These are phyloP conservation scores for Argyresthia albistria DNA, from an alignment of 2,888 invertebrate species.

Conservation along the genomic window DNA sequence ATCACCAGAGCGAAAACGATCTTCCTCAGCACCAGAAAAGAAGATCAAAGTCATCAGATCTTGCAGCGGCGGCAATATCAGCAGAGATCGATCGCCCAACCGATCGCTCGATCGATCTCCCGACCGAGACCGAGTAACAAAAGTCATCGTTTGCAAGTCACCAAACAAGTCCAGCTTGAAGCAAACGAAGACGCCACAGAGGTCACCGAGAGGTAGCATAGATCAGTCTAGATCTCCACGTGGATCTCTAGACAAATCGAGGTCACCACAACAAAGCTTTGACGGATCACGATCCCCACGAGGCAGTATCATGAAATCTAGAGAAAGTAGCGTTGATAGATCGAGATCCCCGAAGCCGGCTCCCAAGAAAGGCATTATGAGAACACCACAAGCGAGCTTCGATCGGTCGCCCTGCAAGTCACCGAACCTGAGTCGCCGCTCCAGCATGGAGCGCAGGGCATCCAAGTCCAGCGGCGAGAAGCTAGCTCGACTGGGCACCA, in stretches of 20 bases:
- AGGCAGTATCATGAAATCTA: constrained; percentile 63
- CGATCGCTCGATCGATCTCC: constrained; percentile 20
- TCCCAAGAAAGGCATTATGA: constrained; percentile 67
- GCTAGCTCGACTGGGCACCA: constrained; percentile 58
- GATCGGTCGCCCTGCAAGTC: constrained; percentile 62
- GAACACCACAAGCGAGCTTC: constrained; percentile 63
- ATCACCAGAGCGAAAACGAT: constrained; percentile 50
- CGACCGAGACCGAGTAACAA: constrained; percentile 59
- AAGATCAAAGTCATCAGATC: constrained; percentile 67
- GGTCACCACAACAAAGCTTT: constrained; percentile 69
- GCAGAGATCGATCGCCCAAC: constrained; percentile 57
- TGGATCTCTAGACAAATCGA: constrained; percentile 69
- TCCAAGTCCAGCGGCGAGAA: constrained; percentile 56
- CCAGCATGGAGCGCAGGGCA: constrained; percentile 14
- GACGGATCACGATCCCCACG: constrained; percentile 63
- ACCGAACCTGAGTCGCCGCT: constrained; percentile 54
- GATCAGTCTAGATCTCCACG: constrained; percentile 64
- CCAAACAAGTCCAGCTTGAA: constrained; percentile 63
- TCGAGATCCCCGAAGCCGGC: constrained; percentile 58
- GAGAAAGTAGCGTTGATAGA: constrained; percentile 56
- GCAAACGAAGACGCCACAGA: constrained; percentile 47
- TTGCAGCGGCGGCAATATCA: constrained; percentile 65
- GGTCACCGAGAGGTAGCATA: constrained; percentile 71
- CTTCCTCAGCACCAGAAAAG: constrained; percentile 35
- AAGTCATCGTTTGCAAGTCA: constrained; percentile 65